Base-by-base conservation (phyloP, 2,888 invertebrate genomes). In the Tribolium freemani region DNA sequence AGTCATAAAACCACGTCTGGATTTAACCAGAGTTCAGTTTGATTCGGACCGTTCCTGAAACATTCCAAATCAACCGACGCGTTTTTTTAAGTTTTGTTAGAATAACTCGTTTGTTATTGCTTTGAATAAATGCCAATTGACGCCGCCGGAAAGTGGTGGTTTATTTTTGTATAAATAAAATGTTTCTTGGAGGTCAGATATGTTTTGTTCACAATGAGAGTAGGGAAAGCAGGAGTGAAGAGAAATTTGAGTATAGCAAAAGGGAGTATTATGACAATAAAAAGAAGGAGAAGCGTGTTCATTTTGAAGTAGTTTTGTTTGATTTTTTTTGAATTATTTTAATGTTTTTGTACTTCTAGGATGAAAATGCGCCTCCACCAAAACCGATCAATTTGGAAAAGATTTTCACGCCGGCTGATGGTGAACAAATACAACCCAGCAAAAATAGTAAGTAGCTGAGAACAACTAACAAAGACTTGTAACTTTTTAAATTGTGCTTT, bases 391-490 rank as follows among this genome's bases (percentile, higher is more conserved):
- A 95, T 87, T 89, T 96, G 84, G 93, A 95, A 87, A 95, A 96
- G 87, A 91, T 96, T 82, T 94, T 96, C 86, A 95, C 95, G 2
- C 96, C 96, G 64, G 95, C 96, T n/a, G 90, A 93, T 76, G 83
- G 83, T 60, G 95, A 96, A 74, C 94, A 94, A 86, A 90, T 94
- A 83, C 87, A 92, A 79, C 95, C 95, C 63, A 91, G 91, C 83
- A 93, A 91, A 77, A 78, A 77, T 71, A 84, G 87, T 86, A 81
- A 84, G 85, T 70, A 9, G 31, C 2, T 31, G 31, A n/a, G n/a
- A n/a, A n/a, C n/a, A 38, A n/a, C n/a, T n/a, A n/a, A n/a, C n/a
- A n/a, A n/a, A n/a, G n/a, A n/a, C n/a, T n/a, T n/a, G n/a, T n/a
- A n/a, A n/a, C n/a, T n/a, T n/a, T n/a, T n/a, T n/a, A n/a, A n/a